Conservation (phyloP, 2,113 vertebrate species). For the Hyperopisus bebe region DNA sequence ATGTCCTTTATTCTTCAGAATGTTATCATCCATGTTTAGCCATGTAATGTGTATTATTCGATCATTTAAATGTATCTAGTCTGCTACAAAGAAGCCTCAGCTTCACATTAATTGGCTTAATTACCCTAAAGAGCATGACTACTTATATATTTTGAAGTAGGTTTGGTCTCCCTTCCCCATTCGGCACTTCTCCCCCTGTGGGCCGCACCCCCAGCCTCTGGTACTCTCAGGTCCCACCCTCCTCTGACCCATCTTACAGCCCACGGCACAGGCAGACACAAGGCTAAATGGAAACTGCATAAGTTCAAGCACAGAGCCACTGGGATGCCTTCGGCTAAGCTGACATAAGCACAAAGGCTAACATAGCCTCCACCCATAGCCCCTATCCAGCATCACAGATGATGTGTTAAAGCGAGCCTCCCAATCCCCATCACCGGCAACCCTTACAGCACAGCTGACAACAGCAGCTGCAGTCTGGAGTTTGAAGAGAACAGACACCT, state of each 20-base stretch:
- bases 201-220: neutral
- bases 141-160: neutral
- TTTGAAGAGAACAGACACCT: neutral
- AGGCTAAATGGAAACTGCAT: neutral
- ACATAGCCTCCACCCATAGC: neutral
- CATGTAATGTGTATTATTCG: neutral
- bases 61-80: neutral
- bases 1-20: neutral
- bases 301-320: neutral
- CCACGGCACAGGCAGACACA: neutral
- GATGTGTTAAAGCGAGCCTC: neutral
- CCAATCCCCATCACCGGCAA: neutral
- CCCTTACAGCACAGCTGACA: neutral
- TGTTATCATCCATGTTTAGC: neutral
- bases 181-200: neutral
- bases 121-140: neutral
- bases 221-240: neutral
- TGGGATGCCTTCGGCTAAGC: neutral
- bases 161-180: neutral
- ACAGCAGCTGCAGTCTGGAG: neutral
- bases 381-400: neutral
- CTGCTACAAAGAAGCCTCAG: neutral
- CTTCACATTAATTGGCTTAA: neutral
- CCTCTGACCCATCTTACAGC: neutral
- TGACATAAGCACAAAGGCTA: neutral